phyloP scores from a whole-genome alignment of 64 coral and sea anemone genomes.

The Dendrophyllia cribrosa region DNA sequence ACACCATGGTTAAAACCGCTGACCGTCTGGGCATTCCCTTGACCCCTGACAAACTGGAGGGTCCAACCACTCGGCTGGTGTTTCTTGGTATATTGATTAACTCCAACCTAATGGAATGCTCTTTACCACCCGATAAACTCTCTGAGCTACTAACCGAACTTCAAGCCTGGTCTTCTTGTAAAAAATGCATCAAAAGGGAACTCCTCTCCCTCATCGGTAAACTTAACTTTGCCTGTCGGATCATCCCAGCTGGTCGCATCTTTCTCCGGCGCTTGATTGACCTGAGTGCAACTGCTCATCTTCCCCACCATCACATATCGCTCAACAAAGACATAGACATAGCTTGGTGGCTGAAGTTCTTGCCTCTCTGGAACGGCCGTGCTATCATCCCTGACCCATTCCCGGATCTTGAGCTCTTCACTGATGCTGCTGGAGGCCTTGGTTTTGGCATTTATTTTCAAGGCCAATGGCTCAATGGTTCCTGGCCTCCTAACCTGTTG shows the following conservation, averaged over 20 bases:
- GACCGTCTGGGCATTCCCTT: slow-evolving; percentile 11
- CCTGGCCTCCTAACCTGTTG: no score
- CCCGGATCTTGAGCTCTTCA: neutral
- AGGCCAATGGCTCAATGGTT: no score
- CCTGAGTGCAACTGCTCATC: neutral
- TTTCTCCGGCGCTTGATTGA: slow-evolving; percentile 39
- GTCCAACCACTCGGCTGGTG: neutral
- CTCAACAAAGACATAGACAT: neutral
- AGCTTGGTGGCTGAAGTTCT: slow-evolving; percentile 21
- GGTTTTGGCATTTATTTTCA: neutral
- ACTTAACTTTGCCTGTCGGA: slow-evolving; percentile 21
- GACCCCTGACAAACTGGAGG: neutral
- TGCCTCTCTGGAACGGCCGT: neutral
- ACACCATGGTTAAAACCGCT: neutral
- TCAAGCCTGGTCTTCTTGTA: neutral
- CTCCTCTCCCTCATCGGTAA: slow-evolving; percentile 24
- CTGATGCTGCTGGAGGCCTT: neutral
- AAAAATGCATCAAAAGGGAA: neutral
- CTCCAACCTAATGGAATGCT: neutral
- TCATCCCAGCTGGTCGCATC: slow-evolving; percentile 4
- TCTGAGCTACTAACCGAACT: neutral
- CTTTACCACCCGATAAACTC: slow-evolving; percentile 20
- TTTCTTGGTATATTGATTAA: slow-evolving; percentile 34
- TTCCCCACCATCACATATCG: neutral
- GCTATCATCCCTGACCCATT: neutral